phyloP scores from a whole-genome alignment of 2,113 vertebrate species.

The Himantopus leucocephalus region DNA sequence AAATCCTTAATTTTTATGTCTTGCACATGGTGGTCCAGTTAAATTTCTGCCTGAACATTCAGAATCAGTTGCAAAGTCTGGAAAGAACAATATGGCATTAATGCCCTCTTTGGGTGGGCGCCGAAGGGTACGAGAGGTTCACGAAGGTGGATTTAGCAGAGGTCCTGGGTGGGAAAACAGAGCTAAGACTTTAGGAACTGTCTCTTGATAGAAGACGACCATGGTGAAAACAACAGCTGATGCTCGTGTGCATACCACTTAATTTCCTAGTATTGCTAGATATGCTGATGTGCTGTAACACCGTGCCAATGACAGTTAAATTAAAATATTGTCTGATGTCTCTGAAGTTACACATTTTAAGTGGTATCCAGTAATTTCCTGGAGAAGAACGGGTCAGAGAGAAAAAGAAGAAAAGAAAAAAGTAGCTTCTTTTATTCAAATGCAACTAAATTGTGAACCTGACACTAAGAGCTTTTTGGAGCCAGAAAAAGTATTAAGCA shows the following conservation, averaged over 20 bases:
- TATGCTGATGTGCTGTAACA: background rate
- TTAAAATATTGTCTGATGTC: background rate
- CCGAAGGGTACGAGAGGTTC: background rate
- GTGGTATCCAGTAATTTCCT: background rate
- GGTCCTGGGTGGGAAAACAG: background rate
- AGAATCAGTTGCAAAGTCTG: background rate
- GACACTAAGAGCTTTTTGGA: background rate
- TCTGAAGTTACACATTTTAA: background rate
- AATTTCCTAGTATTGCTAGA: background rate
- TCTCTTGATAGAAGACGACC: background rate
- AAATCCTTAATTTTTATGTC: background rate
- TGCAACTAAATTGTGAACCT: background rate
- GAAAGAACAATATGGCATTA: background rate
- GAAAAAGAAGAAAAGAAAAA: background rate
- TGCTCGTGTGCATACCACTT: background rate
- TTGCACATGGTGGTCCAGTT: accelerated
- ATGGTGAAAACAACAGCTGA: background rate
- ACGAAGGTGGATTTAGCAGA: background rate
- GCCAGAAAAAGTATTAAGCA: background rate
- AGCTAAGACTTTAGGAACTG: background rate
- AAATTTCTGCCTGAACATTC: background rate
- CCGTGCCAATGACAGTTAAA: background rate
- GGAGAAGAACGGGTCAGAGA: background rate
- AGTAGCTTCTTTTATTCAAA: background rate
- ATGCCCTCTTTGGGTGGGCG: background rate